A percentile compares a stretch with the other conserved stretches of the same genome.
phyloP scores from a whole-genome alignment of 2,888 invertebrate species.

The Netelia virgata region DNA sequence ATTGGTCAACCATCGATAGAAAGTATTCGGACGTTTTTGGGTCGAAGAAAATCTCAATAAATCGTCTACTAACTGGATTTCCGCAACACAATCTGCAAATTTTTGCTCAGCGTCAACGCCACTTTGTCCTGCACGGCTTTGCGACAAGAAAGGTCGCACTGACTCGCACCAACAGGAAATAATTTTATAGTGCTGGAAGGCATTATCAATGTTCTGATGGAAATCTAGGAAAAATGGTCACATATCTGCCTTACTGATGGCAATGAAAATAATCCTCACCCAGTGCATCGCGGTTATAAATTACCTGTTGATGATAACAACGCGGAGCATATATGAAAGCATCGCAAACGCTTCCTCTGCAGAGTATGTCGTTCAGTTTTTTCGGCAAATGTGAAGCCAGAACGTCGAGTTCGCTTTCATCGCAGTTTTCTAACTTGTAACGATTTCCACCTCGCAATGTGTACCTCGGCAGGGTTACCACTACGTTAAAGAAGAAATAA shows the following conservation, averaged over 20 bases:
- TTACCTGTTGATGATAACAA: constrained; percentile 75
- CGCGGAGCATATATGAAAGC: constrained; percentile 76
- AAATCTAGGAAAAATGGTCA: constrained; percentile 57
- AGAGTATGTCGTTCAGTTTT: constrained; percentile 77
- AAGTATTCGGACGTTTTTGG: constrained; percentile 57
- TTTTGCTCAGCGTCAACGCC: constrained; percentile 73
- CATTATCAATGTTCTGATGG: constrained; percentile 68
- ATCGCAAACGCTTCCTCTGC: constrained; percentile 75
- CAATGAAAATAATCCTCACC: constrained; percentile 7
- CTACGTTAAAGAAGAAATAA: constrained; percentile 59
- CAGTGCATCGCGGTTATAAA: constrained; percentile 13
- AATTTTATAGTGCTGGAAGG: constrained; percentile 74
- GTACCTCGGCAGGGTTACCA: constrained; percentile 78
- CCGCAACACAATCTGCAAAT: constrained; percentile 74
- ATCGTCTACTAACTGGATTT: constrained; percentile 75
- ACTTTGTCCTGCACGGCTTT: constrained; percentile 78
- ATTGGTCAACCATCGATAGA: constrained; percentile 69
- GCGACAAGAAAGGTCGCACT: constrained; percentile 76
- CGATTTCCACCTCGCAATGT: constrained; percentile 76
- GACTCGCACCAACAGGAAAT: constrained; percentile 73
- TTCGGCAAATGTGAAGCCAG: constrained; percentile 75
- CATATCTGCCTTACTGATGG: constrained; percentile 13
- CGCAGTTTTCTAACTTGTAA: constrained; percentile 75
- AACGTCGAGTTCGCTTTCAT: constrained; percentile 75
- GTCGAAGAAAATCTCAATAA: constrained; percentile 13